Conservation (phyloP, 2,888 invertebrate genomes). For the Pycnomerus fuliginosus region DNA sequence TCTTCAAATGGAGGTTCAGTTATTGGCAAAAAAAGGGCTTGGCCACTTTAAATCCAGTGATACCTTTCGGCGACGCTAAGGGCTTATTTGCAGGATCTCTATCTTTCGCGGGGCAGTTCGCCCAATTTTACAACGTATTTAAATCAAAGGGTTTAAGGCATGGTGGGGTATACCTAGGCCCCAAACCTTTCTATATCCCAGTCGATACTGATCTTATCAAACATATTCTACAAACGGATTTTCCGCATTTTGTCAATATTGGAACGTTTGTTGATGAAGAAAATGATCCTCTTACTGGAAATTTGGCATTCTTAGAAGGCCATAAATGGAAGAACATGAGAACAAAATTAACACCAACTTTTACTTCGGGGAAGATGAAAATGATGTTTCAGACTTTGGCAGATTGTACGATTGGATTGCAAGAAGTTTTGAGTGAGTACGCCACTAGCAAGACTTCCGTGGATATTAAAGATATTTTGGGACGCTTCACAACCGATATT, state of each 20-base stretch:
- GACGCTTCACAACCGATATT: constrained; percentile 55
- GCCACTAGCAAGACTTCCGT: constrained; percentile 33
- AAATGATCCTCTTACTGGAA: constrained; percentile 38
- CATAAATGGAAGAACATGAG: constrained; percentile 50
- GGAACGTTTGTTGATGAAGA: constrained; percentile 40
- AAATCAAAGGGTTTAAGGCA: constrained; percentile 30
- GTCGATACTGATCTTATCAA: constrained; percentile 44
- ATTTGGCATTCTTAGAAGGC: constrained; percentile 39
- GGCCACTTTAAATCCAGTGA: too few species aligned
- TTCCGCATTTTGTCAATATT: constrained; percentile 42
- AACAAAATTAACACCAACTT: constrained; percentile 49
- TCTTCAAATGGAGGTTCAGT: constrained; percentile 25
- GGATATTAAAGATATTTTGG: constrained; percentile 52
- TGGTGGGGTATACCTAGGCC: constrained; percentile 33
- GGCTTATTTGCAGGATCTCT: constrained; percentile 23
- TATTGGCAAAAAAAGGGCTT: constrained; percentile 37
- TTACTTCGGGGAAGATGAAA: constrained; percentile 53
- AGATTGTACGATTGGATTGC: constrained; percentile 38
- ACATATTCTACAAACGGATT: constrained; percentile 43
- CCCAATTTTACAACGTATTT: constrained; percentile 21
- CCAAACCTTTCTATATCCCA: constrained; percentile 39
- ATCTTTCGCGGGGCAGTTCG: constrained; percentile 9
- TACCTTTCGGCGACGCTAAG: constrained; percentile 36
- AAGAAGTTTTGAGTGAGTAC: constrained; percentile 31
- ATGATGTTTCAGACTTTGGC: constrained; percentile 47